Percentiles rank a stretch among this genome's conserved stretches.
Conservation (phyloP, 2,797 vertebrate species). For the Takifugu rubripes region DNA sequence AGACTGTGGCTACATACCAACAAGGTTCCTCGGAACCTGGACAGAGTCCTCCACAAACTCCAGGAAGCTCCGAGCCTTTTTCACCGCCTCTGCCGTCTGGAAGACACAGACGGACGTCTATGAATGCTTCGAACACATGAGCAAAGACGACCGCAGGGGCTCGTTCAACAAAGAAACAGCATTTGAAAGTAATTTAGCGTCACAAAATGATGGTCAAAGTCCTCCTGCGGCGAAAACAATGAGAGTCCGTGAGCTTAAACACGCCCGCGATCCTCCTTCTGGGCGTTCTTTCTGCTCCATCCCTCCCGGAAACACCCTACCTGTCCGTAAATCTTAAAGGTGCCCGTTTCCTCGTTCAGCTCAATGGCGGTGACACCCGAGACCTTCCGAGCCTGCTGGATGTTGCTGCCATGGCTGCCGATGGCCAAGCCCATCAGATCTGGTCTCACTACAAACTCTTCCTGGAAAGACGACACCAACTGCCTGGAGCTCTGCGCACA, state of each 20-base stretch:
- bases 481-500: slow-evolving; percentile 88
- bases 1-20: slow-evolving; percentile 79
- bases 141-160: not conserved
- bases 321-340: slow-evolving; percentile 98
- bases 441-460: slow-evolving; percentile 91
- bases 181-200: too few species aligned
- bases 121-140: not conserved
- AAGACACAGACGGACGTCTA: slow-evolving; percentile 12
- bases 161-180: too few species aligned
- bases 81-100: slow-evolving; percentile 91
- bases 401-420: slow-evolving; percentile 96
- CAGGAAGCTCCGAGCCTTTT: slow-evolving; percentile 91
- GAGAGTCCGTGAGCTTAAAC: too few species aligned
- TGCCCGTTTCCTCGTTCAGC: slow-evolving; percentile 92
- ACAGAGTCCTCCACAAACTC: slow-evolving; percentile 98
- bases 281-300: too few species aligned
- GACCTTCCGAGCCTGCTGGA: slow-evolving; percentile 96
- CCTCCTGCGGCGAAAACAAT: too few species aligned
- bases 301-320: slow-evolving; percentile 58
- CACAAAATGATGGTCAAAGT: too few species aligned
- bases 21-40: slow-evolving; percentile 94
- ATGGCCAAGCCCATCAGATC: slow-evolving; percentile 98
- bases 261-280: too few species aligned
- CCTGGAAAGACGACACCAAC: slow-evolving; percentile 95
- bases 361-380: slow-evolving; percentile 95